phyloP scores from a whole-genome alignment of 2,797 vertebrate species.

The Etheostoma nigrum region DNA sequence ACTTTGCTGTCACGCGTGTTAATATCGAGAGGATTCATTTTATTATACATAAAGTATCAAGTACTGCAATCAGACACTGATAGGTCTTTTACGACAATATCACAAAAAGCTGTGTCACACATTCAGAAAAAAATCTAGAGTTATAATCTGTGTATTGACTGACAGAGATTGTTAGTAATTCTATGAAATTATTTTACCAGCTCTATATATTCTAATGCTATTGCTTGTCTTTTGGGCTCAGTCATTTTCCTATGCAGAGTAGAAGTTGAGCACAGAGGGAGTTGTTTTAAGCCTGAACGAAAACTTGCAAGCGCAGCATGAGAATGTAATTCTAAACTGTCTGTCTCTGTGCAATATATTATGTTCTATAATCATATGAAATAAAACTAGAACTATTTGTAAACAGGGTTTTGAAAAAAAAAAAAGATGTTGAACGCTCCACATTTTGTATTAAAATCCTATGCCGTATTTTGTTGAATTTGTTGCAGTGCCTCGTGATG shows the following conservation, averaged over 20 bases:
- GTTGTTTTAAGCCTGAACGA: conserved; percentile 34
- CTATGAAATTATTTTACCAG: conserved; percentile 39
- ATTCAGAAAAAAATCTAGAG: conserved; percentile 15
- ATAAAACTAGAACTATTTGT: conserved; percentile 35
- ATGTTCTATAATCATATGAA: conserved; percentile 38
- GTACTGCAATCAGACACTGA: neutral
- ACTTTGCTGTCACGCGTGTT: conserved; percentile 16
- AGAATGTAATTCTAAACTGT: conserved; percentile 30
- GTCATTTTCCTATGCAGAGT: conserved; percentile 59
- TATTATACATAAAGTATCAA: neutral
- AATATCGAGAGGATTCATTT: conserved; percentile 9
- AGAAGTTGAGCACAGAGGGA: conserved; percentile 17
- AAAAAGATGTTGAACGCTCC: conserved; percentile 38
- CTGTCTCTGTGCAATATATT: conserved; percentile 53
- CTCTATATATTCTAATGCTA: conserved; percentile 54
- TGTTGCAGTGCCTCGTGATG: conserved; percentile 78
- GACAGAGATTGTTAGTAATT: conserved; percentile 34
- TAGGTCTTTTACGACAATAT: conserved; percentile 11
- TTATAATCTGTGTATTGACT: conserved; percentile 35
- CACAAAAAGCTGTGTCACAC: conserved; percentile 14
- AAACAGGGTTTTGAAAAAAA: conserved; percentile 39
- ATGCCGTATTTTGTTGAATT: conserved; percentile 68
- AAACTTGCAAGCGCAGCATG: conserved; percentile 64
- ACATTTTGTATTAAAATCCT: conserved; percentile 67
- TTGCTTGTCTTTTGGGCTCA: conserved; percentile 42